Base-by-base conservation (phyloP, 2,888 invertebrate genomes). In the Lithophane ornitopus region DNA sequence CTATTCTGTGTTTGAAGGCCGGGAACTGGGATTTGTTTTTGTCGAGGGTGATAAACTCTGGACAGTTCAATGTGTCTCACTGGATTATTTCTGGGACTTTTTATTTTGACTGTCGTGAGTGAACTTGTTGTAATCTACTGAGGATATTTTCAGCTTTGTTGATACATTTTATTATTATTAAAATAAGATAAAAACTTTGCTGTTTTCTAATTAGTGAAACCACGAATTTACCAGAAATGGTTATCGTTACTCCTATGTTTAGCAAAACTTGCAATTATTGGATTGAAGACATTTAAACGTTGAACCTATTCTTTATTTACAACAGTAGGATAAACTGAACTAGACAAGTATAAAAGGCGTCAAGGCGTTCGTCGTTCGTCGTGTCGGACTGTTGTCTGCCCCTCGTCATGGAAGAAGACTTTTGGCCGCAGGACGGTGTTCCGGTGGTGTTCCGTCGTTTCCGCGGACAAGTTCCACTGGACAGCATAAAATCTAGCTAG, bases 31-130 rank as follows among this genome's bases (percentile, higher is more conserved):
- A 66, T 79, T 68, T 76, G 72, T 74, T 85, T 79, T 72, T 44
- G 70, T 56, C 22, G 52, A 84, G 82, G 81, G 80, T 84, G 73
- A 77, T 71, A 76, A 80, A 83, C 82, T 56, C 73, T 12, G 26
- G 1, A 61, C 61, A 74, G 77, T 77, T 80, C 74, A 81, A 74
- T 69, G 70, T 77, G 71, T 81, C 65, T 19, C 34, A 41, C 11
- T 44, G 22, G 44, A 34, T 63, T 71, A 72, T 54, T 66, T 67
- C 56, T 34, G 11, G 14, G 4, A 44, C 8, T 44, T 74, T 82
- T 54, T 66, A n/a, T 34, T 70, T 70, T 49, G 1, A 49, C 19
- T 34, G 9, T 49, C 19, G 6, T 63, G 41, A n/a, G 28, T 34
- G 52, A 34, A 58, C 3, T 62, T 52, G 3, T 39, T 49, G 1